A percentile compares a stretch with the other conserved stretches of the same genome.
These are phyloP conservation scores for Uloborus plumipes DNA, from an alignment of 2,888 invertebrate genomes.

Conservation along the genomic window DNA sequence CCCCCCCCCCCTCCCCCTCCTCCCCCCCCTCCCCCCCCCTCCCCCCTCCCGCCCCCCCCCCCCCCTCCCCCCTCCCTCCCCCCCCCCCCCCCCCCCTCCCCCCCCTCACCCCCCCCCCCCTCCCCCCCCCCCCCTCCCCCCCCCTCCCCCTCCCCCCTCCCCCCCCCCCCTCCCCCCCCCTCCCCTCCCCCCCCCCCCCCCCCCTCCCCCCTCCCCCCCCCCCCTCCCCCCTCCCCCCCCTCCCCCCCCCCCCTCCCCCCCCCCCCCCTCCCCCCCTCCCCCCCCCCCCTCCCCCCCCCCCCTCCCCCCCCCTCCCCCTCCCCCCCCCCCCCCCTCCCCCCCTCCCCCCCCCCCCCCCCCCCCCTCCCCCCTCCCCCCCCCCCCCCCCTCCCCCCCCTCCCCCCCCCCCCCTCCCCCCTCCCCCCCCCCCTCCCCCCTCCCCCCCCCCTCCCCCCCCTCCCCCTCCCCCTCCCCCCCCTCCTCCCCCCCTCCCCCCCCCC, in stretches of 20 bases:
- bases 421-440: neutral
- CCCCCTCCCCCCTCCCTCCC: neutral
- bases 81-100: neutral
- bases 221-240: neutral
- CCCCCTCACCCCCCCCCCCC: neutral
- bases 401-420: neutral
- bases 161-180: neutral
- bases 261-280: neutral
- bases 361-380: neutral
- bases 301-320: neutral
- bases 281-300: neutral
- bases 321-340: neutral
- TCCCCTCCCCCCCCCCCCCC: neutral
- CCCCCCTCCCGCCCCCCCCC: neutral
- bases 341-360: neutral
- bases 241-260: neutral
- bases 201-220: neutral
- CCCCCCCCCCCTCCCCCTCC: neutral
- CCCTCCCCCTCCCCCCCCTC: neutral
- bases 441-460: neutral
- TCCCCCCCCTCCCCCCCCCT: neutral
- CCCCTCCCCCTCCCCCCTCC: neutral
- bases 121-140: neutral
- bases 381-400: neutral
- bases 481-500: neutral